Base-by-base conservation (phyloP, 2,797 vertebrate genomes). In the Poliocrania exsul region DNA sequence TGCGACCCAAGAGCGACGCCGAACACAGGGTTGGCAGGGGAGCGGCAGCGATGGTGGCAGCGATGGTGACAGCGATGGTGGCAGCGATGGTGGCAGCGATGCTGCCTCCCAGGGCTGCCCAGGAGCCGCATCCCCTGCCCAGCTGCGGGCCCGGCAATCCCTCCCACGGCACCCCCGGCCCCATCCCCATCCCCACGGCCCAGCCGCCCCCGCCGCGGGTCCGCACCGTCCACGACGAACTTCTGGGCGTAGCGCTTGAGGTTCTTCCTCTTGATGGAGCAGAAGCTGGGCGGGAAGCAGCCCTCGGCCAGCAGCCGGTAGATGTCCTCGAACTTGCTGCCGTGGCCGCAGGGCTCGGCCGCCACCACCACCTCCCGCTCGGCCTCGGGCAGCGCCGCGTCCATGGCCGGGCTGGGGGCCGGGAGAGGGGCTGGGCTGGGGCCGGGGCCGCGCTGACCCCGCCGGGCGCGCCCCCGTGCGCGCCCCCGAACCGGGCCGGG, bases 341-440 rank as follows among this genome's bases (percentile, higher is more conserved):
- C 96, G 77, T 97, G 96, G 86, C 97, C 97, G 97, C 98, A 98
- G 31, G 99, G 97, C 19, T 98, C 98, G 95, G 98, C 98, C 96
- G 98, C 98, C 47, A 98, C 98, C 97, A 98, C 98, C 97, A 98
- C 99, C 97, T 99, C 99, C 97, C 98, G 98, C 97, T 99, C 98
- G 16, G 98, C 98, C 65, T 99, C 98, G 57, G 98, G 98, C 96
- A 99, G 82, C 11, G 98, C 97, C 21, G 98, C 97, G 58, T 99
- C 99, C 97, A 98, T 98, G 95, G 81, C 25, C 31, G 38, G 29
- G 56, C 11, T 6, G 18, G 12, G 53, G 31, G 4, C 11, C 7
- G 23, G 54, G 18, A n/a, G 9, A 4, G 7, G 53, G 54, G 31
- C 8, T 31, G 31, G 65, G 77, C 35, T 2, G 29, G 53, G 13